These are phyloP conservation scores for Torymus tubicola DNA, from an alignment of 2,888 invertebrate species.

Conservation along the genomic window DNA sequence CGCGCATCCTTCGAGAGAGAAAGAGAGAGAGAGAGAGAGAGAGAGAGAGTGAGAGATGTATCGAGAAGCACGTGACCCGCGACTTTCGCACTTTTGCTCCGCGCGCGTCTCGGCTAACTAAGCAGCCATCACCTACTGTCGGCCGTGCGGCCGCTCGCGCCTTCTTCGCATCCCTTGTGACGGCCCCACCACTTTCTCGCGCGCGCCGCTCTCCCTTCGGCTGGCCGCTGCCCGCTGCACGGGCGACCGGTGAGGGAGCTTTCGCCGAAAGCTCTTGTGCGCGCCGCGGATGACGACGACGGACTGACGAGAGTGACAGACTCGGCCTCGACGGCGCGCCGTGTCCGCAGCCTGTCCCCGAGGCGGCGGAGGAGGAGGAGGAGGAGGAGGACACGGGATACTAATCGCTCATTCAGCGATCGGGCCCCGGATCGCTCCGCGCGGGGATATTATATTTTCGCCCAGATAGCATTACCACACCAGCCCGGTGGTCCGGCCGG, in stretches of 20 bases:
- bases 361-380: background rate
- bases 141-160: background rate
- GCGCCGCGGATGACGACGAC: background rate
- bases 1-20: no score
- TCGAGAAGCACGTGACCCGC: no score
- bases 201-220: background rate
- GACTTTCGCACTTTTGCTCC: background rate
- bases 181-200: background rate
- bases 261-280: background rate
- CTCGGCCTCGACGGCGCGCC: background rate
- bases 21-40: no score
- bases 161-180: background rate
- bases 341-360: background rate
- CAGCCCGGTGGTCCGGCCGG: slow-evolving; percentile 72
- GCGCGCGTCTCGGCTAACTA: slow-evolving; percentile 14
- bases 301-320: background rate
- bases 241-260: background rate
- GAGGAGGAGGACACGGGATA: slow-evolving; percentile 69
- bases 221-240: no score
- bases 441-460: slow-evolving; percentile 26
- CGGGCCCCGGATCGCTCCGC: slow-evolving; percentile 46
- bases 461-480: slow-evolving; percentile 72
- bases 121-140: slow-evolving; percentile 3
- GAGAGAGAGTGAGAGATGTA: no score
- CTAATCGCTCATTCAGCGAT: slow-evolving; percentile 73